Conservation (phyloP, 37 sponge, comb jelly and placozoan species). For the Eunapius fragilis region DNA sequence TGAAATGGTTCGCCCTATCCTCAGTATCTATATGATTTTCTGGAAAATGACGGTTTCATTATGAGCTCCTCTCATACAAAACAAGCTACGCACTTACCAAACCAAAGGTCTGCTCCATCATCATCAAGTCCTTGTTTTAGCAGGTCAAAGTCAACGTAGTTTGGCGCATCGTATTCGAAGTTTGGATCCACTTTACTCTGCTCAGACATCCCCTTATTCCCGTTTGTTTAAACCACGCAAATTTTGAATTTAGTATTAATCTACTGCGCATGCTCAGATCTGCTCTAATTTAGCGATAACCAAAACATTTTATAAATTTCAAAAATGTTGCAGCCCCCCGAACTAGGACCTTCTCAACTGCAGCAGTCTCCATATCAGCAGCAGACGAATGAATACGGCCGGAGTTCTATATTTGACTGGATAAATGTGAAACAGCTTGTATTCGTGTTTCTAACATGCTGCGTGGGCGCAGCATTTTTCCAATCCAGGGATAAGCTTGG, state of each 20-base stretch:
- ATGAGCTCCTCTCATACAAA: neutral
- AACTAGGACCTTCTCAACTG: neutral
- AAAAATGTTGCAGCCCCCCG: conserved; percentile 1
- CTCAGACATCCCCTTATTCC: neutral
- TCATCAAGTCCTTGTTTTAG: conserved; percentile 34
- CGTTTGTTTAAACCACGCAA: conserved; percentile 8
- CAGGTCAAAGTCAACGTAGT: conserved; percentile 59
- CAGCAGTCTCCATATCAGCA: neutral
- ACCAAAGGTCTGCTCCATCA: conserved; percentile 68
- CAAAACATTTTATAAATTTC: neutral
- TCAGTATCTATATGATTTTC: conserved; percentile 10
- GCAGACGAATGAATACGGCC: conserved; percentile 6
- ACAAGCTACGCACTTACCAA: conserved; percentile 71
- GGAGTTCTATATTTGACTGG: conserved; percentile 23
- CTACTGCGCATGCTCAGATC: neutral
- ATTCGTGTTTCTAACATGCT: conserved; percentile 57
- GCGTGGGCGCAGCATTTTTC: conserved; percentile 55
- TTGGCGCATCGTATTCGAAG: conserved; percentile 71
- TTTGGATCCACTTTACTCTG: conserved; percentile 30
- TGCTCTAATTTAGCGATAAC: neutral
- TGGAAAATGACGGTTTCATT: neutral
- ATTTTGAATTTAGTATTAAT: neutral
- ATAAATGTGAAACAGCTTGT: conserved; percentile 52
- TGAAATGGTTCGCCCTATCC: neutral
- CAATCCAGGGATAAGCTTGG: conserved; percentile 16